Evolutionary conservation across 1,140 invertebrate genomes (phyloP).

Genomic region (Papilio machaon): DNA sequence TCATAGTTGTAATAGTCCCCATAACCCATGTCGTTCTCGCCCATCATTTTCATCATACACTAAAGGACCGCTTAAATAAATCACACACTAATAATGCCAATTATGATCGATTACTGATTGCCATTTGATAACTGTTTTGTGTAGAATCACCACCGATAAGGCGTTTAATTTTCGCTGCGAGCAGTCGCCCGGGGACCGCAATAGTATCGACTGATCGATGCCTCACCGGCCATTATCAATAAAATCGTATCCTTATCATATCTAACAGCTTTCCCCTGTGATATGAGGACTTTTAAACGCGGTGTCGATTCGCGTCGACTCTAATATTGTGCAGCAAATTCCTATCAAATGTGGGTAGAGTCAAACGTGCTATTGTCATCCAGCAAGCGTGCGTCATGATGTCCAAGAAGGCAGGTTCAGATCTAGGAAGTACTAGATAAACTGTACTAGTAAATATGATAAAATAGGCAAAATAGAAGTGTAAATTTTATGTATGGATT

Average conservation of each 20-base stretch:
- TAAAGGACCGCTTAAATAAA: conserved; percentile 35
- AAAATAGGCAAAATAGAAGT: background rate
- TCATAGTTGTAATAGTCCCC: conserved; percentile 85
- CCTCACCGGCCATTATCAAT: conserved; percentile 74
- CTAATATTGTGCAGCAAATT: conserved; percentile 62
- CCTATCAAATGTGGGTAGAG: conserved; percentile 60
- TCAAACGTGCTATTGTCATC: conserved; percentile 11
- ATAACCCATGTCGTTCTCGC: conserved; percentile 76
- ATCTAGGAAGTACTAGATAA: conserved; percentile 9
- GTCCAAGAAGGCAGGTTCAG: background rate
- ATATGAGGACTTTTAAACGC: conserved; percentile 75
- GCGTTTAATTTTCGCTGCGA: conserved; percentile 29
- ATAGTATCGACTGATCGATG: conserved; percentile 78
- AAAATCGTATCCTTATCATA: conserved; percentile 80
- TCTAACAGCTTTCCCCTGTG: conserved; percentile 78
- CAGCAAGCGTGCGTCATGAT: background rate
- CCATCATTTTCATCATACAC: conserved; percentile 81
- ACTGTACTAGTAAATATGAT: background rate
- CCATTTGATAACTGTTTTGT: conserved; percentile 38
- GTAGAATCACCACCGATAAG: conserved; percentile 49
- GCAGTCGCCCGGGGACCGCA: conserved; percentile 51
- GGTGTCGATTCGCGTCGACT: conserved; percentile 50
- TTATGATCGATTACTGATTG: conserved; percentile 42
- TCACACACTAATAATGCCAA: conserved; percentile 33
- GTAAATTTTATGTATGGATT: background rate